Evolutionary conservation across 2,888 invertebrate genomes (phyloP), one percentile per base, ranked within the genome.

Genomic region (Erynnis tages): DNA sequence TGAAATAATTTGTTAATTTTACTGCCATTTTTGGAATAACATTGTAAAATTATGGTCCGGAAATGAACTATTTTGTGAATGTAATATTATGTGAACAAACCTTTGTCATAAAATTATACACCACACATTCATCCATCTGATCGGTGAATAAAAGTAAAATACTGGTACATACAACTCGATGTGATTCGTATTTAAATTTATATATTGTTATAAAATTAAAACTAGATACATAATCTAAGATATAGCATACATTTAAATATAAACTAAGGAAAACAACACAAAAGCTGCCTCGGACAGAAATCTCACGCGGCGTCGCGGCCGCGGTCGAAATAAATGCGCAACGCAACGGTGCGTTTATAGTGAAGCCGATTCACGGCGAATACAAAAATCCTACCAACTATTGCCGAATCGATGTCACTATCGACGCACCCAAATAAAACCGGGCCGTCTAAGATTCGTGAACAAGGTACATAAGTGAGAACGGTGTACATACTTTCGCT

Each of bases 121-220:
- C 38, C 48, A 30, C 48, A 40, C 38, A 30, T 23, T 23, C 30
- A 49, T 25, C 29, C 10, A 34, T 41, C 17, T 16, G 41, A 29
- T 41, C n/a, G 21, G 21, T 21, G 6, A 21, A 25, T 35, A 52
- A 44, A 38, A 49, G 40, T 38, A 55, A 57, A 60, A 59, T 48
- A 61, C 60, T 61, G 57, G 60, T 66, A 60, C 56, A 53, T 59
- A 44, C 29, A 65, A 65, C 43, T 68, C 62, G 66, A 64, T 66
- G 69, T 71, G 71, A 74, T 74, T 72, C 70, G 69, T 63, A 67
- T 69, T 73, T 50, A 68, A 67, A 73, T 70, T 59, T 66, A 50
- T 68, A 70, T 65, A 68, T 71, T 66, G 65, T 59, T 56, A 61
- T 62, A 43, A 53, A 52, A 48, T 55, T 38, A 54, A 14, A 37